Evolutionary conservation across 2,888 invertebrate genomes (phyloP), one percentile per base, ranked within the genome.

Genomic region (Creontiades dilutus): DNA sequence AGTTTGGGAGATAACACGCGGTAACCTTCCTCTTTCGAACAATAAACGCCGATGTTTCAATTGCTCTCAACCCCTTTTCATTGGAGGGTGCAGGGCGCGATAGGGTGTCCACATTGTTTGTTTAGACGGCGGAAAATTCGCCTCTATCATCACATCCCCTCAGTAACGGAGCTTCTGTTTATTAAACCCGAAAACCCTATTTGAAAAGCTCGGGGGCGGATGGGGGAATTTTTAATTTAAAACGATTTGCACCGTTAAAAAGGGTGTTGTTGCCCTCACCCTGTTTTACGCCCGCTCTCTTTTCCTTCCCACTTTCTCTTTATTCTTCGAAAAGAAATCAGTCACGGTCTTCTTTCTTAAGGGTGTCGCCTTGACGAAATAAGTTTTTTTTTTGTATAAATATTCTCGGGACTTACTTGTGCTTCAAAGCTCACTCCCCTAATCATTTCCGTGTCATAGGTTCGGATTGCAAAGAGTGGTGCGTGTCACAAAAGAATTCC

Each of bases 151-250:
- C 82, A 78, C 82, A 78, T 52, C 82, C 82, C 9, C 82, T 19
- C 48, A 12, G 47, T 23, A 84, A 57, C 57, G n/a, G 57, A n/a
- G 16, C 68, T 61, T 19, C 61, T 86, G 85, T 86, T 86, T 86
- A 86, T 86, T 86, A 86, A 86, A 86, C 23, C 37, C 46, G n/a
- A 14, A 46, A 52, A 86, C 57, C 85, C 85, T 37, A 84, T 84
- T 37, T 19, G 55, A n/a, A 37, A n/a, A 14, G 48, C 61, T 16
- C n/a, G 82, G 48, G 16, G 37, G 27, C 23, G 57, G 57, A 28
- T 9, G 85, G 85, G 55, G 85, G 55, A 86, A 55, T 86, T 86
- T 86, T 86, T 68, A 86, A 86, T 86, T 86, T 86, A 86, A 86
- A 86, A 27, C 85, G 85, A 86, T 86, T 86, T 86, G 61, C 85